A percentile compares a stretch with the other conserved stretches of the same genome.
Evolutionary conservation across 2,113 vertebrate genomes (phyloP).

Genomic region (Boulengeromyrus knoepffleri): DNA sequence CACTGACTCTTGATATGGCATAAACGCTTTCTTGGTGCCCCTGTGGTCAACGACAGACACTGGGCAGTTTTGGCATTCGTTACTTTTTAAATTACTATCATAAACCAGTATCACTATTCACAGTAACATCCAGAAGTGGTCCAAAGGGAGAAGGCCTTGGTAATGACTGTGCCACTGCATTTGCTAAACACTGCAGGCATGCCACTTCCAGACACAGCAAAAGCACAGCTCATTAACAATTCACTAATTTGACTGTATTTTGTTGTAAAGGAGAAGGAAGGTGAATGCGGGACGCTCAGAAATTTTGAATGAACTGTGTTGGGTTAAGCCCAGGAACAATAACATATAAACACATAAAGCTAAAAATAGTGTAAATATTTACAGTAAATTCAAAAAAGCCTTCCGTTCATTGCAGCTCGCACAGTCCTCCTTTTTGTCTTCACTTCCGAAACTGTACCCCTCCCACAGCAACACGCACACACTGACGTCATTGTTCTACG

Average conservation of each 20-base stretch:
- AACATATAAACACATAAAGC: too few relatives aligned
- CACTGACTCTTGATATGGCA: background rate
- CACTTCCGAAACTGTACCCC: too few relatives aligned
- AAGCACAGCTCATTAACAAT: constrained; percentile 33
- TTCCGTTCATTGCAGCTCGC: too few relatives aligned
- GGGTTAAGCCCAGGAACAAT: too few relatives aligned
- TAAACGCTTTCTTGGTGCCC: background rate
- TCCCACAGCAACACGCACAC: too few relatives aligned
- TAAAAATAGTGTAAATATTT: too few relatives aligned
- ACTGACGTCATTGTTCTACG: too few relatives aligned
- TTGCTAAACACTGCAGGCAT: background rate
- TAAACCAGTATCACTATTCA: background rate
- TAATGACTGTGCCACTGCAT: background rate
- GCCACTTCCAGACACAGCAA: constrained; percentile 26
- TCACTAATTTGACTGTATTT: constrained; percentile 48
- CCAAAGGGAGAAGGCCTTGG: background rate
- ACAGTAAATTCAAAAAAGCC: too few relatives aligned
- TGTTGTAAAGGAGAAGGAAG: constrained; percentile 33
- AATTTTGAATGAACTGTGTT: too few relatives aligned
- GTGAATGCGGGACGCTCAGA: background rate
- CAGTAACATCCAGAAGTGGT: background rate
- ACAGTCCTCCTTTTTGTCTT: too few relatives aligned
- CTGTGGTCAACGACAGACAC: background rate
- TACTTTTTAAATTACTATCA: background rate
- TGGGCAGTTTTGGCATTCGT: background rate